phyloP scores from a whole-genome alignment of 2,113 vertebrate genomes.

The Myxocyprinus asiaticus region DNA sequence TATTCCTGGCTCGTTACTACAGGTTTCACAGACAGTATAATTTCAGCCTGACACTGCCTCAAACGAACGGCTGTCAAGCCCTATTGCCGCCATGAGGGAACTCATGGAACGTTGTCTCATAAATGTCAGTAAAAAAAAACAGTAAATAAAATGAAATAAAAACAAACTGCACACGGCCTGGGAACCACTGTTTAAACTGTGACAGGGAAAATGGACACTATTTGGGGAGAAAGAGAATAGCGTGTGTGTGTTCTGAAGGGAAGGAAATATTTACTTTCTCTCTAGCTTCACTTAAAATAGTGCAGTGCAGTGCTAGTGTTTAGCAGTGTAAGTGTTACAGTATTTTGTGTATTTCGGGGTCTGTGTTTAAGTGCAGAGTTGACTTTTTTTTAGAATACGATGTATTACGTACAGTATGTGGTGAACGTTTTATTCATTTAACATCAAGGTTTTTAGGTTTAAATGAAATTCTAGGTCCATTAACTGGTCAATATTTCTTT shows the following conservation, averaged over 20 bases:
- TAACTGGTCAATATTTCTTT: too few species aligned
- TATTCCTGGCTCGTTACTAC: constrained; percentile 68
- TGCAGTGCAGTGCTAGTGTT: background rate
- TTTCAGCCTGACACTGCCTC: constrained; percentile 73
- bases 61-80: constrained; percentile 71
- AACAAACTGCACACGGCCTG: constrained; percentile 61
- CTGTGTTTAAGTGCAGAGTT: too few species aligned
- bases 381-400: too few species aligned
- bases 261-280: background rate
- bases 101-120: constrained; percentile 70
- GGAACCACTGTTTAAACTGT: constrained; percentile 71
- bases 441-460: too few species aligned
- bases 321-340: too few species aligned
- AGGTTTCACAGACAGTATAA: constrained; percentile 73
- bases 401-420: too few species aligned
- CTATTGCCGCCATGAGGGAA: constrained; percentile 55
- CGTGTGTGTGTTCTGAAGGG: constrained; percentile 27
- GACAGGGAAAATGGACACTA: constrained; percentile 67
- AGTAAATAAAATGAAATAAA: constrained; percentile 32
- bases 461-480: too few species aligned
- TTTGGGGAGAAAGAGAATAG: constrained; percentile 43
- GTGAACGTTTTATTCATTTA: too few species aligned
- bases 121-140: constrained; percentile 65
- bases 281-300: background rate
- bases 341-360: too few species aligned